A percentile compares a stretch with the other conserved stretches of the same genome.
Evolutionary conservation across 2,113 vertebrate species (phyloP).

Genomic region (Myotis lucifugus): DNA sequence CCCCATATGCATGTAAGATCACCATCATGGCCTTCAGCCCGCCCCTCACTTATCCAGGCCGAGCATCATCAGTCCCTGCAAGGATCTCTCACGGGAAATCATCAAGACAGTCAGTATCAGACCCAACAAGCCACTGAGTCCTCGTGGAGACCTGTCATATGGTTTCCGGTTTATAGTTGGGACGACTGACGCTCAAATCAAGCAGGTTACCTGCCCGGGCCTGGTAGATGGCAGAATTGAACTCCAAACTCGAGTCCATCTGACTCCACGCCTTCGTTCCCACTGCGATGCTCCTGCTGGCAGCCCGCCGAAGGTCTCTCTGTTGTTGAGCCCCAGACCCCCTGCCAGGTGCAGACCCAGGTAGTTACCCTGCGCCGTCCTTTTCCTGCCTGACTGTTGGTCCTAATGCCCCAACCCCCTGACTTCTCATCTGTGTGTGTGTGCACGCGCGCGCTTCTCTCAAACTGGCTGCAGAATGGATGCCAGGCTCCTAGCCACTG

Average conservation of each 20-base stretch:
- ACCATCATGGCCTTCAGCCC: background rate
- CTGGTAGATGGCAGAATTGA: background rate
- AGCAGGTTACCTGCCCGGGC: background rate
- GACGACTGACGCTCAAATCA: background rate
- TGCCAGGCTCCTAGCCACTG: background rate
- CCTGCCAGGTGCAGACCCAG: too few species aligned
- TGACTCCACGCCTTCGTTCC: background rate
- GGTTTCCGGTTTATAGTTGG: background rate
- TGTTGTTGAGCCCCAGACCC: background rate
- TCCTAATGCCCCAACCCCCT: background rate
- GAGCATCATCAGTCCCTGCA: background rate
- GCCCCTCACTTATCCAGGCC: background rate
- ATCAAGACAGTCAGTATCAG: background rate
- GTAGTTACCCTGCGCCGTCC: accelerated
- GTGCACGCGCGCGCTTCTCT: background rate
- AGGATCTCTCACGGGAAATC: background rate
- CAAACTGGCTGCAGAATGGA: background rate
- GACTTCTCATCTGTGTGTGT: background rate
- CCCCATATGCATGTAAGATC: background rate
- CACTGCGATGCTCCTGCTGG: accelerated
- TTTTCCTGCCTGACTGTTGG: background rate
- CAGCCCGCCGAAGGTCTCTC: background rate
- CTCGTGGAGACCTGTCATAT: background rate
- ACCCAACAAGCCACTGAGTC: background rate
- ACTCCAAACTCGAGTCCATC: background rate